Conservation (phyloP, 1,140 invertebrate genomes). For the Drosophila parvula region DNA sequence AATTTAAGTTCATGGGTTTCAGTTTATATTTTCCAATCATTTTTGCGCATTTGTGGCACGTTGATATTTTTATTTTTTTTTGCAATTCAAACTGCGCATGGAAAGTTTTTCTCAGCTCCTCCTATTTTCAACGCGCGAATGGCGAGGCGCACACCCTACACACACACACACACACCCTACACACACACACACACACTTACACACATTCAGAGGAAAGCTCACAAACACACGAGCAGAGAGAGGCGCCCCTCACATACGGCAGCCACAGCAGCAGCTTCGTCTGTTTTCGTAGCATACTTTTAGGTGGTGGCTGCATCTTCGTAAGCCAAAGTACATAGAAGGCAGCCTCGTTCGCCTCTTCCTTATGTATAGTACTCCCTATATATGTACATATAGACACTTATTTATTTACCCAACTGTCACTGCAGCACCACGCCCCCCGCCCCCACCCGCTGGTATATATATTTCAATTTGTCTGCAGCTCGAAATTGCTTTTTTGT, state of each 20-base stretch:
- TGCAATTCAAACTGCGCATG: constrained; percentile 70
- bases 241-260: constrained; percentile 69
- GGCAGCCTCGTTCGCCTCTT: constrained; percentile 19
- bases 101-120: constrained; percentile 77
- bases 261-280: constrained; percentile 60
- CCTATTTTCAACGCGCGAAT: constrained; percentile 80
- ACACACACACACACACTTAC: constrained; percentile 24
- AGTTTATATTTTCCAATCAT: constrained; percentile 19
- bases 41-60: constrained; percentile 35
- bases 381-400: constrained; percentile 16
- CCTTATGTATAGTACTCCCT: constrained; percentile 48
- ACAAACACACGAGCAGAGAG: constrained; percentile 39
- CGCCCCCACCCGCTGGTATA: constrained; percentile 10
- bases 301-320: constrained; percentile 80
- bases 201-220: constrained; percentile 32
- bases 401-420: constrained; percentile 78
- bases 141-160: constrained; percentile 65
- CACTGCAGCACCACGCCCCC: constrained; percentile 64
- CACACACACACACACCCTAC: too few species aligned
- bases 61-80: constrained; percentile 31
- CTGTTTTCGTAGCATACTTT: constrained; percentile 82
- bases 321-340: constrained; percentile 33
- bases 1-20: constrained; percentile 14
- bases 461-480: constrained; percentile 80
- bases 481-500: constrained; percentile 81